A percentile compares a stretch with the other conserved stretches of the same genome.
Evolutionary conservation across 2,113 vertebrate genomes (phyloP).

Genomic region (Polypterus senegalus): DNA sequence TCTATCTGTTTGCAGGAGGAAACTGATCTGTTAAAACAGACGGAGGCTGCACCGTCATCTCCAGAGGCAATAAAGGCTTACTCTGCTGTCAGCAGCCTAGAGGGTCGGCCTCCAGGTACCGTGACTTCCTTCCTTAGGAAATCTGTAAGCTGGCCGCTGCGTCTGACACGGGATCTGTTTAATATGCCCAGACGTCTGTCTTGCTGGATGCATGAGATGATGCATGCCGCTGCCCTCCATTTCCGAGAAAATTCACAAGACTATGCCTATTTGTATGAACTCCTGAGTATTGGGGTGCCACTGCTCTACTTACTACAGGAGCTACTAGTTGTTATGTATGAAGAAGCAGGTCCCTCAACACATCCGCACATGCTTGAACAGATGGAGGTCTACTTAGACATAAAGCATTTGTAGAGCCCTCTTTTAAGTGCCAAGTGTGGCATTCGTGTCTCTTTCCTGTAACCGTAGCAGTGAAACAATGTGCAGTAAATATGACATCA

Average conservation of each 20-base stretch:
- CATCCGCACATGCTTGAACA: constrained; percentile 50
- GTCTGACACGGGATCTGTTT: constrained; percentile 63
- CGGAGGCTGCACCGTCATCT: constrained; percentile 28
- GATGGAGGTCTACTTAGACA: constrained; percentile 52
- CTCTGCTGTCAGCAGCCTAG: constrained; percentile 34
- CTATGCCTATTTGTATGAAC: constrained; percentile 77
- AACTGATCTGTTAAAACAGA: constrained; percentile 18
- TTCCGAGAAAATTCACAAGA: constrained; percentile 75
- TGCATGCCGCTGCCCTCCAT: constrained; percentile 53
- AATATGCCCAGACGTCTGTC: constrained; percentile 58
- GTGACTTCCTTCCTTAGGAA: constrained; percentile 66
- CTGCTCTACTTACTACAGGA: constrained; percentile 72
- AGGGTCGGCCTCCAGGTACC: constrained; percentile 79
- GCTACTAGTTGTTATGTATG: constrained; percentile 68
- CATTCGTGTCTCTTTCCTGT: neutral
- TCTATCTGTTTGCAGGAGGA: neutral
- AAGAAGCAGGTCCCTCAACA: constrained; percentile 55
- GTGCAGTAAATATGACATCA: neutral
- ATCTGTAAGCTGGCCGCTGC: constrained; percentile 66
- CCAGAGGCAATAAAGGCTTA: constrained; percentile 33
- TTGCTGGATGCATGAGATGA: constrained; percentile 52
- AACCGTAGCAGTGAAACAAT: constrained; percentile 12
- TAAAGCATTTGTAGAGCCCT: constrained; percentile 33
- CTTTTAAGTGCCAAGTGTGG: constrained; percentile 19
- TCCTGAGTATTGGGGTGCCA: constrained; percentile 79